These are phyloP conservation scores for Pseudopipra pipra DNA, from an alignment of 2,113 vertebrate species.

Conservation along the genomic window DNA sequence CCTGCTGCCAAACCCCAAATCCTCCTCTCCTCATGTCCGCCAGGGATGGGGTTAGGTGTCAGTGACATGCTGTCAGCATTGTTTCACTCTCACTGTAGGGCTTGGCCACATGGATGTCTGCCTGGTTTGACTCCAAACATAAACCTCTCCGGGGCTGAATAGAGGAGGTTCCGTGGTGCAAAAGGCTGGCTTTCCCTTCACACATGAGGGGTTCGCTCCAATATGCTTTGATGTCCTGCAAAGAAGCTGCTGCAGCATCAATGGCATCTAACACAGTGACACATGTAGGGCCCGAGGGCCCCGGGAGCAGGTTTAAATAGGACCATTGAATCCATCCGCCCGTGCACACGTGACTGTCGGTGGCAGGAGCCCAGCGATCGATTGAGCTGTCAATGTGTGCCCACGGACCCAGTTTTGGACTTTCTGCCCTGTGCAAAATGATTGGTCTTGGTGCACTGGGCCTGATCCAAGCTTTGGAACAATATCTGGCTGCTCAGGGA, in stretches of 20 bases:
- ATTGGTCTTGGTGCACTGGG: fast-evolving
- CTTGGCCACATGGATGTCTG: neutral
- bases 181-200: slow-evolving; percentile 28
- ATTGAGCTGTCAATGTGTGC: neutral
- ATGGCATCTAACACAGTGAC: slow-evolving; percentile 12
- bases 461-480: neutral
- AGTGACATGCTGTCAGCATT: neutral
- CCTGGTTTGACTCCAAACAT: neutral
- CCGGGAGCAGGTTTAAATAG: slow-evolving; percentile 18
- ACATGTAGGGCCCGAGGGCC: slow-evolving; percentile 8
- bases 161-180: neutral
- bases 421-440: neutral
- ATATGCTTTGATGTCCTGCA: slow-evolving; percentile 39
- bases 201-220: slow-evolving; percentile 52
- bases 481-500: neutral
- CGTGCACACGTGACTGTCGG: fast-evolving
- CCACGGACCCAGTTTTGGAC: neutral
- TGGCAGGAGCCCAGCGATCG: neutral
- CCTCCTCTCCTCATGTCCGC: fast-evolving
- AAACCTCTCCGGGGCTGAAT: neutral
- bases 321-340: neutral
- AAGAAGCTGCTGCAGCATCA: slow-evolving; percentile 31
- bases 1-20: neutral
- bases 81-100: fast-evolving
- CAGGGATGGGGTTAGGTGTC: neutral